Percentiles rank a stretch among this genome's conserved stretches.
phyloP scores from a whole-genome alignment of 2,888 invertebrate species.

The Erynnis tages region DNA sequence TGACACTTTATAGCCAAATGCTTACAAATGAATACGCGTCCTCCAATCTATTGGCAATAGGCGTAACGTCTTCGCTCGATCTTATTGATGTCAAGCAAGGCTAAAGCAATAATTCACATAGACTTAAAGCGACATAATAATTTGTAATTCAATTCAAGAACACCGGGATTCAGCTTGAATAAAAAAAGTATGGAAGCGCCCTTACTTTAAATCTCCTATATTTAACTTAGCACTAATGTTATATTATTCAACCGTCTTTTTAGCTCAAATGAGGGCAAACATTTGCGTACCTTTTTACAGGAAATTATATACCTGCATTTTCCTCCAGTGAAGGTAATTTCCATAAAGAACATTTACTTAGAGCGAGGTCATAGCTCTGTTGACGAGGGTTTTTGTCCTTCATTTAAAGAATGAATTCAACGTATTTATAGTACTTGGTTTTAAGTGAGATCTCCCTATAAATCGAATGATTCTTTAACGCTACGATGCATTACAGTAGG shows the following conservation, averaged over 20 bases:
- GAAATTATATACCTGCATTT: slow-evolving; percentile 46
- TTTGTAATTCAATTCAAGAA: too few species aligned
- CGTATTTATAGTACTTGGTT: slow-evolving; percentile 8
- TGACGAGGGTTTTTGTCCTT: slow-evolving; percentile 40
- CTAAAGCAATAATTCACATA: too few species aligned
- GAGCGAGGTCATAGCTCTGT: slow-evolving; percentile 10
- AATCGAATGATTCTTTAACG: too few species aligned
- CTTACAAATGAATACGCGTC: too few species aligned
- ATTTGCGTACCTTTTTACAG: slow-evolving; percentile 36
- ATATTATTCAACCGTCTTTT: slow-evolving; percentile 31
- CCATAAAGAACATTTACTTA: slow-evolving; percentile 21
- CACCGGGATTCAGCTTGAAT: too few species aligned
- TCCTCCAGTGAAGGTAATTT: slow-evolving; percentile 29
- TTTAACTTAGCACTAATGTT: slow-evolving; percentile 8
- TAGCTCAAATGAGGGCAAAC: slow-evolving; percentile 39
- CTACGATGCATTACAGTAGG: too few species aligned
- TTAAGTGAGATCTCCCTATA: background rate
- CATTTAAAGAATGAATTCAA: slow-evolving; percentile 29
- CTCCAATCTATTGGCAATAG: too few species aligned
- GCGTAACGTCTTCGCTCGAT: too few species aligned
- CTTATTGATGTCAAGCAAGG: too few species aligned
- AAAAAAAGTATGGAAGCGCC: background rate
- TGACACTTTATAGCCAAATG: too few species aligned
- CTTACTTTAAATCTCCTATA: slow-evolving; percentile 8
- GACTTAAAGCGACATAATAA: too few species aligned